Evolutionary conservation across 1,140 invertebrate genomes (phyloP), one percentile per base, ranked within the genome.

Genomic region (Lineus longissimus): DNA sequence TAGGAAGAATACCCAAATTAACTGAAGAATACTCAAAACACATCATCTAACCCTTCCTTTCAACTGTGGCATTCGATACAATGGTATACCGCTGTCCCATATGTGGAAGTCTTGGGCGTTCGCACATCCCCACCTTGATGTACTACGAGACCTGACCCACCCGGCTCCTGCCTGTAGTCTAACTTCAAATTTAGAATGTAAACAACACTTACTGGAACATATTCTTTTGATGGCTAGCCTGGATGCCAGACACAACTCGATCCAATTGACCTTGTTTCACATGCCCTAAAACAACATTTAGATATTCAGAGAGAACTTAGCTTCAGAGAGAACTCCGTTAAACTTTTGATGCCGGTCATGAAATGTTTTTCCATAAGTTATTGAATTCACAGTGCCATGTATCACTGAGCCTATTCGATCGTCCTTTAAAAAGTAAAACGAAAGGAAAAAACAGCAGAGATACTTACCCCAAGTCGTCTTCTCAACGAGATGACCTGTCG

Each of bases 211-310:
- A 92, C 90, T 91, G 83, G 79, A 88, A 93, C 87, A 93, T 91
- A 72, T 87, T 86, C 67, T 85, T 87, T 78, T 93, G 92, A 81
- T 94, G 90, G 27, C 88, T 86, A 11, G 90, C 86, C 80, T 95
- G 91, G 76, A 92, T 87, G 2, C 88, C 83, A 7, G 89, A 84
- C 36, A 93, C 84, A 11, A 93, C 72, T 66, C 82, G 84, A 69
- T 94, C 90, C 11, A 95, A 81, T 62, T 86, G 84, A 29, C 76
- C 77, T 62, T 86, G 80, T 29, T 76, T 87, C 0, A 95, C 82
- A 80, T 90, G 88, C 45, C 63, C 74, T 79, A 65, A 30, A 71
- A 71, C n/a, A n/a, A n/a, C n/a, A 43, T 51, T 43, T 54, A 57
- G 43, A 58, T 13, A 55, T 63, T 43, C n/a, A 33, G 29, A n/a